Conservation (phyloP, 2,113 vertebrate species). For the Oreochromis tanganicae region DNA sequence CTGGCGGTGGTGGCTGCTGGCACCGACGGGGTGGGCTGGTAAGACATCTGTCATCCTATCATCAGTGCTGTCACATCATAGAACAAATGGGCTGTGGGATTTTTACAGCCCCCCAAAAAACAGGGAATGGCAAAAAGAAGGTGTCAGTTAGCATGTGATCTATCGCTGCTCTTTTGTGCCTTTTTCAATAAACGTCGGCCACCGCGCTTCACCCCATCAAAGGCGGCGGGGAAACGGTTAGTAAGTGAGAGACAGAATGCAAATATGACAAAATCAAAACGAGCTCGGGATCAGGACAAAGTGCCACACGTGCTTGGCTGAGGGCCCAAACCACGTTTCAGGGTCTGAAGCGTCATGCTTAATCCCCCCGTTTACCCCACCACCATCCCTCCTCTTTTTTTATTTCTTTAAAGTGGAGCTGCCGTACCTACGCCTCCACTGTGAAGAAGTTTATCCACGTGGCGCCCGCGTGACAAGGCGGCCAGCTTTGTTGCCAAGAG, state of each 20-base stretch:
- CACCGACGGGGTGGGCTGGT: conserved; percentile 42
- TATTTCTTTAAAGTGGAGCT: not conserved
- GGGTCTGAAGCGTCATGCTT: conserved; percentile 34
- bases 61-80: conserved; percentile 54
- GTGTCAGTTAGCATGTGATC: conserved; percentile 29
- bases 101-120: conserved; percentile 32
- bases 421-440: conserved; percentile 60
- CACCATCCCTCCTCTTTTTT: not conserved
- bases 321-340: not conserved
- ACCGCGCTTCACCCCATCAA: not conserved
- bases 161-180: not conserved
- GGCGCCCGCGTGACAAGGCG: conserved; percentile 51
- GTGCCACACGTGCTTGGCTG: conserved; percentile 1
- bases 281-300: not conserved
- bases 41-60: conserved; percentile 62
- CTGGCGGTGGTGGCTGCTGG: conserved; percentile 25
- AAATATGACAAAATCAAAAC: not conserved
- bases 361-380: not conserved
- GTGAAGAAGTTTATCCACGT: conserved; percentile 65
- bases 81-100: conserved; percentile 47
- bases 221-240: not conserved
- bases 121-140: conserved; percentile 36
- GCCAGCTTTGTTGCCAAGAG: conserved; percentile 60
- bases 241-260: not conserved
- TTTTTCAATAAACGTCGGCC: not conserved